phyloP scores from a whole-genome alignment of 2,797 vertebrate genomes.

The Melanotaenia parkinsoni region DNA sequence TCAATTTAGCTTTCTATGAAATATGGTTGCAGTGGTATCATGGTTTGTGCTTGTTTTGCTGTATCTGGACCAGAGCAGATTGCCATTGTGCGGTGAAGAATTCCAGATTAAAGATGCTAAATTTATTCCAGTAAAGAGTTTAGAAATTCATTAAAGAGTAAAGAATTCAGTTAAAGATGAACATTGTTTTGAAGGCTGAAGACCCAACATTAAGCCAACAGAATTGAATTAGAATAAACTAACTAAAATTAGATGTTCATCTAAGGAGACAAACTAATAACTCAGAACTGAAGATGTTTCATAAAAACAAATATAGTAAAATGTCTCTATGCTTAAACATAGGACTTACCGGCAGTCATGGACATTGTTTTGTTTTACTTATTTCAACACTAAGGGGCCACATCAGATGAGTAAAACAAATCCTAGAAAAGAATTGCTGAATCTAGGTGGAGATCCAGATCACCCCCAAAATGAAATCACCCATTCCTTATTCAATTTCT shows the following conservation, averaged over 20 bases:
- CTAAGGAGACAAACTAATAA: neutral
- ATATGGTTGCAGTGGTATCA: neutral
- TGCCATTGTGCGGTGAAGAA: neutral
- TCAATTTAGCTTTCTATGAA: neutral
- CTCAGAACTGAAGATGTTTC: no score
- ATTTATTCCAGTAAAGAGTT: neutral
- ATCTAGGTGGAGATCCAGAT: no score
- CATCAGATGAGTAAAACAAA: no score
- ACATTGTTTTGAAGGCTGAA: neutral
- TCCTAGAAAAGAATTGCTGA: no score
- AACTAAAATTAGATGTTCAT: neutral
- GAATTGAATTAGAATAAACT: neutral
- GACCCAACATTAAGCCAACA: neutral
- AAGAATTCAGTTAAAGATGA: neutral
- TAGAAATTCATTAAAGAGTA: no score
- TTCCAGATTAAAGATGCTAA: neutral
- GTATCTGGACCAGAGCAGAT: neutral
- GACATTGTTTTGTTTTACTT: no score
- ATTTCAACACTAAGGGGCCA: no score
- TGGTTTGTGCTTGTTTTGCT: neutral
- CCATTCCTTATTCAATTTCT: no score
- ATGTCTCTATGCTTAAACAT: no score
- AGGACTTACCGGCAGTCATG: no score
- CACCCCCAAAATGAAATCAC: no score
- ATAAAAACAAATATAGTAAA: no score